Evolutionary conservation across 1,140 invertebrate genomes (phyloP).

Genomic region (Vanessa atalanta): DNA sequence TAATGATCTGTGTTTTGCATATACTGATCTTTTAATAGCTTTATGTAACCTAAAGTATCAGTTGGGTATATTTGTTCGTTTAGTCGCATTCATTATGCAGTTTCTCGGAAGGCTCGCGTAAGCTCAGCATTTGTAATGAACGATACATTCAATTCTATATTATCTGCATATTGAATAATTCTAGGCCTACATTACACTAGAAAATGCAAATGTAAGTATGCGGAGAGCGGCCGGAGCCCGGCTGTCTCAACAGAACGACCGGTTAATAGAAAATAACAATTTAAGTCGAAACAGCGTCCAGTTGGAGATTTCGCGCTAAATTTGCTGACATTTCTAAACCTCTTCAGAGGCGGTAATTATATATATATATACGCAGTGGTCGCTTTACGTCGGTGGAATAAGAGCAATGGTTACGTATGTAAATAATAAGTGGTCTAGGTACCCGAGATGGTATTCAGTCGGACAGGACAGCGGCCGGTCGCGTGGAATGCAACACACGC

Average conservation of each 20-base stretch:
- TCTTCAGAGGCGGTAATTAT: not conserved
- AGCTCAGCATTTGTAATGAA: not conserved
- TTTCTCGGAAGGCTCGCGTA: conserved; percentile 1
- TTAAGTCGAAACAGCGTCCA: not conserved
- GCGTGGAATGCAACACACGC: conserved; percentile 67
- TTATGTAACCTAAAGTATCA: too few species aligned
- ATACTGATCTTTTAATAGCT: too few species aligned
- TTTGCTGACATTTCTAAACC: conserved; percentile 2
- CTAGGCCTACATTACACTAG: not conserved
- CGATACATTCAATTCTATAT: conserved; percentile 8
- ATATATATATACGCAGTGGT: not conserved
- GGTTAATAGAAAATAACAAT: conserved; percentile 1
- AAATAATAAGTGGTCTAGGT: conserved; percentile 1
- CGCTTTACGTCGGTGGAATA: too few species aligned
- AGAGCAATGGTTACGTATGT: not conserved
- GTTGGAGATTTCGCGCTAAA: not conserved
- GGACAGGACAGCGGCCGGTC: conserved; percentile 50
- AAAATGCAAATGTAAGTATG: conserved; percentile 62
- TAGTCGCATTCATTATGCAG: not conserved
- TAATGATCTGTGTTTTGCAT: too few species aligned
- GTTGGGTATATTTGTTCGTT: not conserved
- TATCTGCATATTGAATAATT: conserved; percentile 5
- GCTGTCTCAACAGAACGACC: conserved; percentile 53
- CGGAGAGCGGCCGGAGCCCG: conserved; percentile 49
- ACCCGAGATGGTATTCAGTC: conserved; percentile 24